phyloP scores from a whole-genome alignment of 2,113 vertebrate genomes.

The Gymnorhina tibicen region DNA sequence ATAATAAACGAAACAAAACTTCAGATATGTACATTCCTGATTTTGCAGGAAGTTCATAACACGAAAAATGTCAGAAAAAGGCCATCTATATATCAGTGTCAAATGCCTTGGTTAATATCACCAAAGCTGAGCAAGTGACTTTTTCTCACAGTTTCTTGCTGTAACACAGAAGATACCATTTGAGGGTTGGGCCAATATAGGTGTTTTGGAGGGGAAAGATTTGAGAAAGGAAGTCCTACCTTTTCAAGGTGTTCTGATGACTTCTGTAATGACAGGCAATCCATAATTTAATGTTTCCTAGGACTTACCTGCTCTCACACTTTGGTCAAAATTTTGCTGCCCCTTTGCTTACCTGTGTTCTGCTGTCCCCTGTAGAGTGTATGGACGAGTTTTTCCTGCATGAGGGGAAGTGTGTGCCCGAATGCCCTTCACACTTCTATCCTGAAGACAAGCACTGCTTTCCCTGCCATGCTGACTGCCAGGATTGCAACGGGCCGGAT shows the following conservation, averaged over 20 bases:
- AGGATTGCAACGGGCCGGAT: constrained; percentile 78
- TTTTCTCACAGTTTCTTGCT: not conserved
- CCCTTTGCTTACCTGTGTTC: not conserved
- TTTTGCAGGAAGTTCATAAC: not conserved
- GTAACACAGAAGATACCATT: not conserved
- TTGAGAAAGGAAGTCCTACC: not conserved
- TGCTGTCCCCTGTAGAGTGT: constrained; percentile 73
- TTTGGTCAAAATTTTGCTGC: not conserved
- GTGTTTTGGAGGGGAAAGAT: not conserved
- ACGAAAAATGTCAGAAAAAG: not conserved
- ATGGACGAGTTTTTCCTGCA: constrained; percentile 75
- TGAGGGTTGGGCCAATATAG: not conserved
- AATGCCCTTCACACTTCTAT: constrained; percentile 82
- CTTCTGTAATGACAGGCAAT: not conserved
- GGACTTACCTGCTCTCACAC: not conserved
- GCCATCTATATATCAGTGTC: not conserved
- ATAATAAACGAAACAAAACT: not conserved
- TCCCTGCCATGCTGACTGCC: constrained; percentile 79
- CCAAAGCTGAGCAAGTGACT: not conserved
- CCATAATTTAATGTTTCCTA: not conserved
- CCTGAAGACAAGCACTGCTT: constrained; percentile 69
- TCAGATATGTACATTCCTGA: not conserved
- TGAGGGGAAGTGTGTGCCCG: constrained; percentile 69
- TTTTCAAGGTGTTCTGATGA: not conserved
- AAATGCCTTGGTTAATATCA: not conserved